Evolutionary conservation across 2,797 vertebrate genomes (phyloP), one percentile per base, ranked within the genome.

Genomic region (Oryzias dopingdopingensis): DNA sequence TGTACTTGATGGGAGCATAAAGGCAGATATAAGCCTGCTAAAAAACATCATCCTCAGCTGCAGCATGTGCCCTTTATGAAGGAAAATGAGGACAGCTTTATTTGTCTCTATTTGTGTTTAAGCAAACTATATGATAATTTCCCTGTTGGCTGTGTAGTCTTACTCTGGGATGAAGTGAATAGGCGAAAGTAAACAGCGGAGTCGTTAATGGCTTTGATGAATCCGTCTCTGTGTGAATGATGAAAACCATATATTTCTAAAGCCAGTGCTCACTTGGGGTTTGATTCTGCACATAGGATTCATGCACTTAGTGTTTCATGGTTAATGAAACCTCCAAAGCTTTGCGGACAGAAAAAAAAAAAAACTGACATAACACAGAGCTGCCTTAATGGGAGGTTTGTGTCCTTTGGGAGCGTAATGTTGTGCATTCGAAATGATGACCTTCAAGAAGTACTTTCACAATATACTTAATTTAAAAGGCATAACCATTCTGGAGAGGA

Each of bases 201-300:
- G 83, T 84, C 82, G 84, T 70, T 86, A 87, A 89, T 86, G 84
- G 83, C 79, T 74, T 86, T 85, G 84, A 88, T 86, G 82, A 83
- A 88, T 86, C 76, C 70, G 76, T 81, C 79, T 86, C 74, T 62
- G 76, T 68, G 72, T 76, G 71, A 58, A 74, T 81, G 81, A 82
- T 80, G 70, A 87, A 81, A 86, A 84, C 72, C 72, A 76, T 82
- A 76, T 59, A 88, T 83, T 82, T 84, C 75, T 67, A 76, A 77
- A 82, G 72, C 74, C 72, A 48, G 69, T 52, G 56, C 78, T 78
- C 82, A 83, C 78, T 70, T 29, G 80, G 82, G 72, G 56, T 80
- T 82, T 42, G 59, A 75, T 74, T 72, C 64, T 63, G 71, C 63
- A 74, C 79, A 76, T 58, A 59, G 75, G 80, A 82, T 75, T 70